Base-by-base conservation (phyloP, 2,888 invertebrate species). In the Branchipolynoe longqiensis region DNA sequence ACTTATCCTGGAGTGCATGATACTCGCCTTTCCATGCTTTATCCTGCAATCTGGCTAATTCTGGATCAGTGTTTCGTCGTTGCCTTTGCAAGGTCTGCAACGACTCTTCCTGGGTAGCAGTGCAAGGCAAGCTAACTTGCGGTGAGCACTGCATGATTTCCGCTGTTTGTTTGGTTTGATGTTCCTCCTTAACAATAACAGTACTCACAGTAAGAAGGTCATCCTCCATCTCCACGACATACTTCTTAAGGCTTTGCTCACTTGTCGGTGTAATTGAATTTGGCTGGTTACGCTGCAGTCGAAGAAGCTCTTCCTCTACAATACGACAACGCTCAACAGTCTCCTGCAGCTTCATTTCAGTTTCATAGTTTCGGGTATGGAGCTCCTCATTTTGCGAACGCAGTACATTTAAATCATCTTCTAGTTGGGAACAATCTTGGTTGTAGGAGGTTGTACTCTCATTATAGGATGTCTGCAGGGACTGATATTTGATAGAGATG, bases 161-260 rank as follows among this genome's bases (percentile, higher is more conserved):
- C 22, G 18, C 69, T 48, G 48, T 48, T n/a, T n/a, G n/a, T 14
- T 25, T 62, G 25, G 8, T 28, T 14, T 78, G 48, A 8, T 28
- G 22, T 28, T 48, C 78, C 2, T 78, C 78, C 12, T 6, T 28
- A 48, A 25, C 8, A 22, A 78, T 48, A 8, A 78, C 48, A 41
- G 78, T 78, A 28, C 78, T 78, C 28, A 78, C 78, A 78, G 78
- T 78, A 25, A 78, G 31, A 78, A 78, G 28, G 28, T 78, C 78
- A 41, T 78, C 78, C 78, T 78, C 78, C 78, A 78, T 78, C 78
- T 78, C 78, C 78, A 78, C 78, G 48, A 78, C 78, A 78, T 78
- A 78, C 48, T 78, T 78, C 73, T 73, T 41, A 22, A 31, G 41
- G 41, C 25, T 22, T 33, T 78, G n/a, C 18, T 69, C 38, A 6